A percentile compares a stretch with the other conserved stretches of the same genome.
phyloP scores from a whole-genome alignment of 2,113 vertebrate species.

The Casuarius casuarius region DNA sequence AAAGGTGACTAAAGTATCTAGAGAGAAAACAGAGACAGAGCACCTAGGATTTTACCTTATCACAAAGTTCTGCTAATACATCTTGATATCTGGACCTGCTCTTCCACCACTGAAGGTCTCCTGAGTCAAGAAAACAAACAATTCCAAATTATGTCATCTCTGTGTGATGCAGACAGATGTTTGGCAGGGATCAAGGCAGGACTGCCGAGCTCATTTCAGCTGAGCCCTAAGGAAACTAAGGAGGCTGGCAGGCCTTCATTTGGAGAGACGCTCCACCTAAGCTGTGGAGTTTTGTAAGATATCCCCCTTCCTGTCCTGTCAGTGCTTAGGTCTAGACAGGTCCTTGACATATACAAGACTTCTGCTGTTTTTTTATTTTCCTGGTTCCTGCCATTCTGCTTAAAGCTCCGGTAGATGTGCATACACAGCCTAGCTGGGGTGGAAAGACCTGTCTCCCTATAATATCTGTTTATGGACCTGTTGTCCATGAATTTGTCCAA shows the following conservation, averaged over 20 bases:
- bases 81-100: background rate
- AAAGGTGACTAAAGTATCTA: background rate
- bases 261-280: background rate
- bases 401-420: background rate
- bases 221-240: background rate
- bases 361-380: background rate
- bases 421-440: fast-evolving
- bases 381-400: background rate
- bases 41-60: background rate
- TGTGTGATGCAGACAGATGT: conserved; percentile 36
- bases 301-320: background rate
- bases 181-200: conserved; percentile 9
- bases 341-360: background rate
- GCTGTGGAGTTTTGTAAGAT: background rate
- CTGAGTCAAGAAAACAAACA: background rate
- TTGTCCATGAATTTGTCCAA: background rate
- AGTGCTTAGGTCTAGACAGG: background rate
- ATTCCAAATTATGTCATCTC: conserved; percentile 34
- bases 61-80: background rate
- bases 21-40: background rate
- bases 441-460: background rate
- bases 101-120: conserved; percentile 13
- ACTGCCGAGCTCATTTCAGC: background rate
- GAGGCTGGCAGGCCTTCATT: conserved; percentile 12
- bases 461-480: background rate